These are phyloP conservation scores for Aporrectodea caliginosa DNA, from an alignment of 1,140 invertebrate genomes.

Conservation along the genomic window DNA sequence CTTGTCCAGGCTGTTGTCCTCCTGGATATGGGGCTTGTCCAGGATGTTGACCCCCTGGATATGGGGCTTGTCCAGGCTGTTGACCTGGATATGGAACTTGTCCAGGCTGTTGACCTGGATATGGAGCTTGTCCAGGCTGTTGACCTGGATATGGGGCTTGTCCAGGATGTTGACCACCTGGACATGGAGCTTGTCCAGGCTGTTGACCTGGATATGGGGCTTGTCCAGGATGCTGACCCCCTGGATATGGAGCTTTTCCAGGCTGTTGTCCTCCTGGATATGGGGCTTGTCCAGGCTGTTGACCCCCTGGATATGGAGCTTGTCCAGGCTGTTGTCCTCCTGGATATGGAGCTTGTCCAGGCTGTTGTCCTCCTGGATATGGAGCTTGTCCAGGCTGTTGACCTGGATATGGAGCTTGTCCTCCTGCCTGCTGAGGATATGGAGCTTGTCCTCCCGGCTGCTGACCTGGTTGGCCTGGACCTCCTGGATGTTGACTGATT, in stretches of 20 bases:
- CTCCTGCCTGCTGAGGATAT: neutral
- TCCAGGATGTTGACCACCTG: slow-evolving; percentile 2
- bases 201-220: neutral
- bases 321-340: neutral
- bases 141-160: neutral
- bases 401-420: neutral
- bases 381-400: neutral
- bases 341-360: neutral
- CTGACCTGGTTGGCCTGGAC: neutral
- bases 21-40: slow-evolving; percentile 12
- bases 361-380: no score
- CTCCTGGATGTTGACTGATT: neutral
- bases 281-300: neutral
- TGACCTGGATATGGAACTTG: neutral
- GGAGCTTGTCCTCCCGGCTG: slow-evolving; percentile 9
- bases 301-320: slow-evolving; percentile 16
- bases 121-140: slow-evolving; percentile 9
- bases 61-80: neutral
- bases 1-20: neutral
- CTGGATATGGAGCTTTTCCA: neutral
- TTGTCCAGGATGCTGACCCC: neutral
- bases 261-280: neutral
- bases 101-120: neutral
- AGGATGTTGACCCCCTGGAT: neutral
- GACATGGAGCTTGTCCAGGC: slow-evolving; percentile 7